Evolutionary conservation across 1,140 invertebrate genomes (phyloP), one percentile per base, ranked within the genome.

Genomic region (Stegodyphus mimosarum): DNA sequence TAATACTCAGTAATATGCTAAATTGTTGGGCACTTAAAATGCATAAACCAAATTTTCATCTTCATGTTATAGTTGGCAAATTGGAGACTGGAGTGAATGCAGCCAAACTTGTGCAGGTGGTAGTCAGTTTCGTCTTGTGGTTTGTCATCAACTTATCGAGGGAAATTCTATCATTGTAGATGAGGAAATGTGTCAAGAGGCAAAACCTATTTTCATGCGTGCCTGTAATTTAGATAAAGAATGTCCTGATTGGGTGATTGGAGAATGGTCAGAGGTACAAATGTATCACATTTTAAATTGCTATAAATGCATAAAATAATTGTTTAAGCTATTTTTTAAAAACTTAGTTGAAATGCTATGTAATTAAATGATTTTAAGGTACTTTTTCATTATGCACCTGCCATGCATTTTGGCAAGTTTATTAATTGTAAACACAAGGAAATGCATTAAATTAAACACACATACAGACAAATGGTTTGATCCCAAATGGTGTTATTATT

Each of bases 241-340:
- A 33, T 98, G 97, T 90, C 96, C 96, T 0, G 92, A 93, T 49
- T 98, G 96, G 94, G 94, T 95, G 87, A 91, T 93, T 49, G 96
- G 94, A 79, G 94, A 95, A 7, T 98, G 96, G 96, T 94, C 94
- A 90, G 94, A 95, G 76, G 95, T 96, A 92, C 92, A 93, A 91
- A 83, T 49, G 1, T n/a, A 13, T 69, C 9, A 2, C 5, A 69
- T 48, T 17, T 69, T 69, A 33, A 33, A 33, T 3, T 1, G 33
- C 33, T 33, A 33, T 33, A 33, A 33, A 33, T 33, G 33, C 33
- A 3, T 33, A 33, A 33, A 1, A 33, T 3, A n/a, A 33, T 33
- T 1, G 1, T 33, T 33, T 13, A 15, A 18, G 33, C 6, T 33
- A 17, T 18, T 86, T 64, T 17, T 49, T 1, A 50, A 75, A 6